Base-by-base conservation (phyloP, 2,797 vertebrate species). In the Hemibagrus guttatus region DNA sequence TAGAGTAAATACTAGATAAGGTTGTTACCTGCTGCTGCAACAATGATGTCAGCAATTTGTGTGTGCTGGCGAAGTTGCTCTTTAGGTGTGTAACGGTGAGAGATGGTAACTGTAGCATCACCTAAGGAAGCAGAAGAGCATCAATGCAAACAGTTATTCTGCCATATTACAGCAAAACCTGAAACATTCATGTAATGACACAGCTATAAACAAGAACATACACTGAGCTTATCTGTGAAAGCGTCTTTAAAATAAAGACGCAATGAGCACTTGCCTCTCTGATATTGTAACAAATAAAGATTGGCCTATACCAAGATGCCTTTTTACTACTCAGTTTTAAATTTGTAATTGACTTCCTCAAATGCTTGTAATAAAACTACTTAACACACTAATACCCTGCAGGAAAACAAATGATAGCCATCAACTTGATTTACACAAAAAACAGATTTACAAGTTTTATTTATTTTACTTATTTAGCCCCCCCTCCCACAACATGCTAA, bases 61-160 rank as follows among this genome's bases (percentile, higher is more conserved):
- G 97, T 99, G 93, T 99, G 98, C 35, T 97, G 96, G 85, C 97
- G 93, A 88, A 99, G 96, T 92, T 99, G 96, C 80, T 99, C 98
- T 94, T 97, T 99, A 89, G 98, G 98, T 85, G 98, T 99, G 92
- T 98, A 96, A 39, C 98, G 97, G 92, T 99, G 98, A 42, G 97
- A 97, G 90, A 99, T 99, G 0, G 98, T 99, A 49, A 99, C 98
- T 0, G 98, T 99, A 87, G 98, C 98, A 54, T 99, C 98, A 0
- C 98, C 98, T 99, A 89, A 35, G 89, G 87, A 23, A 81, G 1
- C 39, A 59, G 52, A 61, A 80, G 28, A 26, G 23, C 19, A 23
- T 79, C 31, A 79, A 6, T 59, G 16, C 17, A 59, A 59, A 74
- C 23, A 19, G n/a, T 54, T 26, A 26, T 13, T 72, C 42, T 13